phyloP scores from a whole-genome alignment of 2,113 vertebrate species.

The rabbit (Oryctolagus cuniculus) region mOryCun1.1 NC_091453.1:29656001-29656500 shows the following conservation, averaged over 20 bases:
- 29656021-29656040: neutral
- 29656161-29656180: neutral
- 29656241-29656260: neutral
- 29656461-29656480: neutral
- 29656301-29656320: neutral
- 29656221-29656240: neutral
- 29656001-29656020: neutral
- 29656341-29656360: slow-evolving; percentile 39
- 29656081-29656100: neutral
- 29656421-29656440: neutral
- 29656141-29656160: neutral
- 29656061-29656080: neutral
- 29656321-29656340: neutral
- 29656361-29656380: neutral
- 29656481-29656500: slow-evolving; percentile 41
- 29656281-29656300: neutral
- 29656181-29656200: neutral
- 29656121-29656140: neutral
- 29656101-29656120: neutral
- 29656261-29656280: neutral
- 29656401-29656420: neutral
- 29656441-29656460: neutral
- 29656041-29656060: neutral
- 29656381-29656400: neutral
- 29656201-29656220: neutral